phyloP scores from a whole-genome alignment of 2,113 vertebrate genomes.

The Bufo gargarizans region DNA sequence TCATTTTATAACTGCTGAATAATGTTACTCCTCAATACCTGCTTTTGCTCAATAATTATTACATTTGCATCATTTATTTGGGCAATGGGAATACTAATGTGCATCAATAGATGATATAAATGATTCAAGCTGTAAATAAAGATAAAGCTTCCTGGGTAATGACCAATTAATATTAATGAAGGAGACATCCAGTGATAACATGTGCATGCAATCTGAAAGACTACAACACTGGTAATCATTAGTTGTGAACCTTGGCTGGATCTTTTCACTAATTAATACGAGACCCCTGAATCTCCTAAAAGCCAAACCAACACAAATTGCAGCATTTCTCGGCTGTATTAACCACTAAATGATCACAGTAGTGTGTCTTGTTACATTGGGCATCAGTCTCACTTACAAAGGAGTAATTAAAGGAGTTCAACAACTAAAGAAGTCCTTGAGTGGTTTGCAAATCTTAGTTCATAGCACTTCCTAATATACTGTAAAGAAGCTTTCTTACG shows the following conservation, averaged over 20 bases:
- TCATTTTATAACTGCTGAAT: background rate
- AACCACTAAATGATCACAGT: background rate
- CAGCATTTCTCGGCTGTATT: background rate
- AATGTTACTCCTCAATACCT: background rate
- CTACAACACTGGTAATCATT: background rate
- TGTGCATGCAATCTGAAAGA: background rate
- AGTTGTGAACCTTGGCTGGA: background rate
- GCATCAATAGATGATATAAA: constrained; percentile 28
- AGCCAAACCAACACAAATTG: background rate
- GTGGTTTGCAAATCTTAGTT: too few relatives aligned
- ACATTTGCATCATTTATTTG: background rate
- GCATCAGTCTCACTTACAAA: background rate
- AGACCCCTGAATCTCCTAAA: constrained; percentile 1
- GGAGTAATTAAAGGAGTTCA: background rate
- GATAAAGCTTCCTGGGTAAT: constrained; percentile 19
- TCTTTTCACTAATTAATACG: background rate
- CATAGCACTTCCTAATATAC: too few relatives aligned
- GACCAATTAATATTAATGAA: constrained; percentile 26
- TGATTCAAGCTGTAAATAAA: background rate
- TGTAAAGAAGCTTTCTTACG: too few relatives aligned
- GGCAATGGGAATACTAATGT: background rate
- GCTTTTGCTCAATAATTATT: background rate
- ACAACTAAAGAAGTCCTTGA: too few relatives aligned
- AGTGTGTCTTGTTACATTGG: background rate
- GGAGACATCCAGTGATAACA: background rate